Conservation (phyloP, 2,888 invertebrate genomes). For the Aleiodes leptofemur region DNA sequence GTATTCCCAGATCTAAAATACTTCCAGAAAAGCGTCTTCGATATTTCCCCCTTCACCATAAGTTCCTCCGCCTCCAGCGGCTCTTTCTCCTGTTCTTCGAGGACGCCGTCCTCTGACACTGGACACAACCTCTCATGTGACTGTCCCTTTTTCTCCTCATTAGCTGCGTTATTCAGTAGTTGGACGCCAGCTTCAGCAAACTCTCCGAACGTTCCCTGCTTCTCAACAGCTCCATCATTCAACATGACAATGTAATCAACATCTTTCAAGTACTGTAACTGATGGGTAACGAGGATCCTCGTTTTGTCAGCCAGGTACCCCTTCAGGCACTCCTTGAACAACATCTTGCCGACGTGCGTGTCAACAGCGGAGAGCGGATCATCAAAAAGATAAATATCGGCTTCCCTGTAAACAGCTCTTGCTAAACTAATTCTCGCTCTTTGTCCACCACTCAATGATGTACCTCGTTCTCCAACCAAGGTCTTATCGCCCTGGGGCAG, state of each 20-base stretch:
- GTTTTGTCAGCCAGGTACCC: conserved; percentile 82
- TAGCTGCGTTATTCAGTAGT: conserved; percentile 75
- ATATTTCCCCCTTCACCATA: conserved; percentile 81
- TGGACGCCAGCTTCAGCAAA: conserved; percentile 78
- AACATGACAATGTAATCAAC: conserved; percentile 82
- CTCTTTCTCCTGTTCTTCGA: conserved; percentile 74
- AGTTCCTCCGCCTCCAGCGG: conserved; percentile 81
- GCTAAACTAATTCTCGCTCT: conserved; percentile 87
- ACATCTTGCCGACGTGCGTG: conserved; percentile 84
- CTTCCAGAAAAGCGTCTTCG: conserved; percentile 80
- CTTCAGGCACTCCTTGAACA: conserved; percentile 85
- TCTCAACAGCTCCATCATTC: conserved; percentile 81
- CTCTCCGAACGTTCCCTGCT: conserved; percentile 78
- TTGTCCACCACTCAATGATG: conserved; percentile 88
- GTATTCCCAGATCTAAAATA: conserved; percentile 85
- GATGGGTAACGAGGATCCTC: conserved; percentile 88
- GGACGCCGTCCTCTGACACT: conserved; percentile 11
- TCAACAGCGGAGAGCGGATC: conserved; percentile 90
- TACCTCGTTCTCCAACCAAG: conserved; percentile 86
- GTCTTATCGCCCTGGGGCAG: conserved; percentile 85
- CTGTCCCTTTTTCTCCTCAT: conserved; percentile 58
- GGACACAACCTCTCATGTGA: not conserved
- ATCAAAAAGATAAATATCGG: conserved; percentile 86
- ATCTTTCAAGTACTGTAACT: conserved; percentile 85
- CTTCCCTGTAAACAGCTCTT: conserved; percentile 85